Conservation (phyloP, 2,797 vertebrate genomes). For the Clamator glandarius region DNA sequence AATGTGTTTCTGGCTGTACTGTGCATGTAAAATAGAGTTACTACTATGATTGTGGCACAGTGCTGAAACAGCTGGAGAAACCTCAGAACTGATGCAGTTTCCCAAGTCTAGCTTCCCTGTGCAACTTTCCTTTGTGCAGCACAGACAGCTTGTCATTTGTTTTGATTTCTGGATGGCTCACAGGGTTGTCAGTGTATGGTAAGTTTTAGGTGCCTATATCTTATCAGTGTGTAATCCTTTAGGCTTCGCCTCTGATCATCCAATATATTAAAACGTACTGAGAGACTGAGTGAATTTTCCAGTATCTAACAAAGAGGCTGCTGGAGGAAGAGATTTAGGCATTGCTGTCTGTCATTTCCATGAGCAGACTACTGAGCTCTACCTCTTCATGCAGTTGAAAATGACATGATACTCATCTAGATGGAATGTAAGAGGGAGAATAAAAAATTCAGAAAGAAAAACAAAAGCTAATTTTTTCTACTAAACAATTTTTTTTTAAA, state of each 20-base stretch:
- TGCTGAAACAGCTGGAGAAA: neutral
- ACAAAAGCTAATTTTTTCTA: neutral
- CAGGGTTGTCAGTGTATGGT: neutral
- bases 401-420: neutral
- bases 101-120: neutral
- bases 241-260: conserved; percentile 18
- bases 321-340: neutral
- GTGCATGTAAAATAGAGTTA: neutral
- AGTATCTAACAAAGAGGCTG: neutral
- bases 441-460: neutral
- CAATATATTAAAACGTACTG: neutral
- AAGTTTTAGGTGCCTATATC: neutral
- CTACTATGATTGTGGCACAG: neutral
- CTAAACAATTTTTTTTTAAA: too few relatives aligned
- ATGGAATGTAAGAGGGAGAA: neutral
- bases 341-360: neutral
- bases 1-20: neutral
- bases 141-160: neutral
- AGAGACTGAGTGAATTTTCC: neutral
- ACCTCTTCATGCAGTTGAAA: neutral
- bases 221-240: neutral
- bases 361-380: neutral
- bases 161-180: conserved; percentile 1
- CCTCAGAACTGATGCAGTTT: neutral
- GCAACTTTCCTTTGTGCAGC: neutral